Base-by-base conservation (phyloP, 2,888 invertebrate species). In the Craniophora ligustri region DNA sequence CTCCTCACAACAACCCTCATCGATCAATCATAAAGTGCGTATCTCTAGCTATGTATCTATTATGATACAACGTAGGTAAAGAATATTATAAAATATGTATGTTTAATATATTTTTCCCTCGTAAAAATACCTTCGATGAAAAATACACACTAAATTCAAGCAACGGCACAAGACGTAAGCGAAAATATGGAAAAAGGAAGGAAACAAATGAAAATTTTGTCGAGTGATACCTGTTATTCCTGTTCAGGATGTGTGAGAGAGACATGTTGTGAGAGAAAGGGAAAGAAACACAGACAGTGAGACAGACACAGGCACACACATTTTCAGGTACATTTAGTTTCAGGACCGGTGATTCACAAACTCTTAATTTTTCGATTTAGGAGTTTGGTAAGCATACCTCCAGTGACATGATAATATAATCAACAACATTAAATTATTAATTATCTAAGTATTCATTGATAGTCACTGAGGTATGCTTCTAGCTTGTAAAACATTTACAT, bases 201-300 rank as follows among this genome's bases (percentile, higher is more conserved):
- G 78, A 82, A 82, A 83, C 51, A 69, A 79, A 80, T 81, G 83
- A 83, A 78, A 76, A 79, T 73, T 70, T 73, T 76, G 72, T 83
- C 85, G 81, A 85, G 86, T 89, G 88, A 90, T 93, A 93, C 93
- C 93, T 93, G 93, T 92, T 88, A 93, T 93, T 91, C 93, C 93
- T 93, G 92, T 80, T 84, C 84, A 82, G 84, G 87, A 86, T 88
- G 84, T 89, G 91, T 91, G 91, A 88, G 90, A 90, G 88, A 92
- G 91, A 91, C 91, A 90, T 91, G 91, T 91, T 69, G 89, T 90
- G 91, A 89, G 79, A 91, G 84, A 91, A 81, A 90, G 88, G 91
- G 91, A 92, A 83, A 93, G 92, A 93, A 92, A 93, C 91, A 93
- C 88, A 92, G 86, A 91, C 81, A 88, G 91, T 91, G 90, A 93